Base-by-base conservation (phyloP, 2,888 invertebrate genomes). In the Orgyia antiqua region DNA sequence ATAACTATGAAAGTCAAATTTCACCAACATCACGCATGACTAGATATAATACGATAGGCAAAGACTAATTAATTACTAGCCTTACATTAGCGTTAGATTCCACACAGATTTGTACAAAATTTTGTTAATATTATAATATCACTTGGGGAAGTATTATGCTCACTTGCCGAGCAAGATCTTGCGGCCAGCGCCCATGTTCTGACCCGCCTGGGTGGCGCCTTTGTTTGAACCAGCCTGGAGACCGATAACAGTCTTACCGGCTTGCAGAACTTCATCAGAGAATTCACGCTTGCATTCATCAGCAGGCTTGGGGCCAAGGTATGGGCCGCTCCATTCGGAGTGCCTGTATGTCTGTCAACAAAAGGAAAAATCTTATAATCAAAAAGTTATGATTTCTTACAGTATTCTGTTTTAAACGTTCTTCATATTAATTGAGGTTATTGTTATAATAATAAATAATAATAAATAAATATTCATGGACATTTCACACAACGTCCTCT, bases 201-300 rank as follows among this genome's bases (percentile, higher is more conserved):
- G 91, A 13, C 98, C 98, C 13, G 96, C 92, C 82, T 97, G 97
- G 39, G 94, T 93, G 56, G 97, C 97, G 24, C 97, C 98, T 86
- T 97, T 96, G 92, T 98, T 98, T 74, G 92, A 93, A 37, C 98
- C 98, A 54, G 96, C 97, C 80, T 98, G 98, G 29, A 98, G 93
- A 61, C 97, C 97, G 61, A 98, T 94, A 62, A 96, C 88, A 50
- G 92, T 90, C 83, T 98, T 91, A 13, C 97, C 97, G 50, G 96
- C 96, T 56, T 91, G 91, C 59, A 98, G 70, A 68, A 94, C 94
- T 70, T 97, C 98, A 0, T 97, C 97, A 11, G 92, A 91, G 89
- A 98, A 98, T 18, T 98, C 94, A 49, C 97, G 94, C 78, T 96
- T 95, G 92, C 95, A 93, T 73, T 96, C 96, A 10, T 97, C 96